These are phyloP conservation scores for Chymomyza amoena DNA, from an alignment of 2,888 invertebrate genomes.

Conservation along the genomic window DNA sequence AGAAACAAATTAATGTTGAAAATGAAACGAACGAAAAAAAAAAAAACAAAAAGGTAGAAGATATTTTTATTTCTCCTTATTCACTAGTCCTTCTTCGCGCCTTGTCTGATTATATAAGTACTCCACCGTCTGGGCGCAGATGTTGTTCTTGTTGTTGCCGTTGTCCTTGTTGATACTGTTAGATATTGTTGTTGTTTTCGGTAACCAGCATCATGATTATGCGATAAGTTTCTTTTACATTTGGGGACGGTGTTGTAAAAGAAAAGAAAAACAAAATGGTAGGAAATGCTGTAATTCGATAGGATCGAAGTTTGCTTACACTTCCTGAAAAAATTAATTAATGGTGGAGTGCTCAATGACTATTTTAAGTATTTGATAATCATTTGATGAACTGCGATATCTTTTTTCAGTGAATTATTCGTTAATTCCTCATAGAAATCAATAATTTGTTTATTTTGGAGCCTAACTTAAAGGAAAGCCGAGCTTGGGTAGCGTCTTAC, in stretches of 20 bases:
- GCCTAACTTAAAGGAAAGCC: too few species aligned
- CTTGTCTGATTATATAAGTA: constrained; percentile 8
- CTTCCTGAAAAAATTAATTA: neutral
- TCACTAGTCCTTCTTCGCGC: neutral
- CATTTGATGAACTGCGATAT: too few species aligned
- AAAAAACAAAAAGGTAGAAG: constrained; percentile 15
- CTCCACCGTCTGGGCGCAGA: neutral
- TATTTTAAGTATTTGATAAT: too few species aligned
- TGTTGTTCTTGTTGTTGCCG: too few species aligned
- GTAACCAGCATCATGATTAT: constrained; percentile 46
- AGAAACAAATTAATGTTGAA: constrained; percentile 63
- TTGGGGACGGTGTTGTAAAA: constrained; percentile 16
- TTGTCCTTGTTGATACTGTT: neutral
- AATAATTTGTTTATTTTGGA: too few species aligned
- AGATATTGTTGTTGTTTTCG: neutral
- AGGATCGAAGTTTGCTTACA: neutral
- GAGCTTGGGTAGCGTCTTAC: too few species aligned
- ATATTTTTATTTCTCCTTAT: constrained; percentile 20
- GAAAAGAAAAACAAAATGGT: neutral
- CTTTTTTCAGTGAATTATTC: too few species aligned
- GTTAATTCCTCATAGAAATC: too few species aligned
- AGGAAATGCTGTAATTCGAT: neutral
- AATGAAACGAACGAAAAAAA: constrained; percentile 10
- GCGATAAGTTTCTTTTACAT: constrained; percentile 58
- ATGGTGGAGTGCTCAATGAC: too few species aligned